Evolutionary conservation across 2,113 vertebrate species (phyloP), one percentile per base, ranked within the genome.

Genomic region (Silurus asotus): DNA sequence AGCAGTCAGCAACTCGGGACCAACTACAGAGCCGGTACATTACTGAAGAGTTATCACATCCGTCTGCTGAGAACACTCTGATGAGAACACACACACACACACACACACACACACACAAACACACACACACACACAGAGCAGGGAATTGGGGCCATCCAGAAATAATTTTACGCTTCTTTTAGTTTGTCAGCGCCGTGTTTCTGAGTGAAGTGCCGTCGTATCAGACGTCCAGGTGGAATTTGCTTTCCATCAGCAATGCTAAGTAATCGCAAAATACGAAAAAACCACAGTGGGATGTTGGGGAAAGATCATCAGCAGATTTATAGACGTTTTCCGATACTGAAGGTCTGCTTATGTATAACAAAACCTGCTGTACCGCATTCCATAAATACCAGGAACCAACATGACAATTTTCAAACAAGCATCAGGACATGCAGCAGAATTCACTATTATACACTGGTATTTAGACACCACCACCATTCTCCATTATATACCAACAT

Each of bases 1-100:
- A 80, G 37, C 77, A 92, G 89, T 93, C 91, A 92, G 92, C 93
- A 89, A 74, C 78, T 92, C 84, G 55, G 86, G 69, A 83, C 55
- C 75, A 70, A 76, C 77, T 88, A 49, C 78, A 72, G 85, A 87
- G 75, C 64, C 37, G 49, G 76, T 72, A 82, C 78, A 64, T 82
- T 74, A 81, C 51, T 45, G 49, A 61, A 37, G 82, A 89, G 64
- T 87, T 88, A 88, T 90, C 91, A n/a, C 89, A 88, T 91, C 86
- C 88, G 75, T 90, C 90, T 49, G 56, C 74, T 64, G 56, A 82
- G 72, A 82, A 61, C 81, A 55, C 15, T 19, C 76, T n/a, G 14
- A 28, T 15, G 13, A 45, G 48, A 37, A 11, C 51, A 65, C 62
- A 53, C 65, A 19, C 45, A 25, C 69, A 58, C 74, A 69, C 10